Conservation (phyloP, 2,888 invertebrate species). For the Drosophila affinis region DNA sequence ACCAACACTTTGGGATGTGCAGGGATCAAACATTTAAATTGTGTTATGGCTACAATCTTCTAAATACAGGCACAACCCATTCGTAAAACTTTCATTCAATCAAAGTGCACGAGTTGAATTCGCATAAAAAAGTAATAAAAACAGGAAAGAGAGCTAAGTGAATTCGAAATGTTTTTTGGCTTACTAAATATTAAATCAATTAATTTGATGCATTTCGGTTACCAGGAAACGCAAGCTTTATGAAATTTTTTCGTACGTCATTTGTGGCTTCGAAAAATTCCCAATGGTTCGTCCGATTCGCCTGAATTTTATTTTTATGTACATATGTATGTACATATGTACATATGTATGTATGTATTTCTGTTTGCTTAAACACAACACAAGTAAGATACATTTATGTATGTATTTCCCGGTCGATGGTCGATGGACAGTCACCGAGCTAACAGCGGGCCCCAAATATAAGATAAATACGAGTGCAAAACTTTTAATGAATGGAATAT, state of each 20-base stretch:
- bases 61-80: constrained; percentile 7
- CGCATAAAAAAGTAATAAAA: constrained; percentile 24
- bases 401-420: constrained; percentile 40
- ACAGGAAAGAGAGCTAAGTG: constrained; percentile 22
- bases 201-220: constrained; percentile 37
- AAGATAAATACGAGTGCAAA: constrained; percentile 55
- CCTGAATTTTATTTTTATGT: constrained; percentile 16
- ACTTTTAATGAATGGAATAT: constrained; percentile 69
- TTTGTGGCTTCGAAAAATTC: constrained; percentile 31
- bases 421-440: constrained; percentile 34
- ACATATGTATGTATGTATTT: neutral
- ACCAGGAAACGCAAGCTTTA: constrained; percentile 40
- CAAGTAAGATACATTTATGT: neutral
- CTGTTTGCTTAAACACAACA: constrained; percentile 30
- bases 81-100: constrained; percentile 22
- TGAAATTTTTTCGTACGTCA: constrained; percentile 23
- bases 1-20: constrained; percentile 18
- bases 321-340: constrained; percentile 6
- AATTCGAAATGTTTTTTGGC: constrained; percentile 13
- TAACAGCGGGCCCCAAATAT: constrained; percentile 36
- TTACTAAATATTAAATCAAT: constrained; percentile 43
- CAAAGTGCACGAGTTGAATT: constrained; percentile 30
- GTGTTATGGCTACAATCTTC: neutral
- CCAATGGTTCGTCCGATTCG: constrained; percentile 29
- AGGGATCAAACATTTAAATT: neutral